These are phyloP conservation scores for Araneus ventricosus DNA, from an alignment of 1,140 invertebrate species.

Conservation along the genomic window DNA sequence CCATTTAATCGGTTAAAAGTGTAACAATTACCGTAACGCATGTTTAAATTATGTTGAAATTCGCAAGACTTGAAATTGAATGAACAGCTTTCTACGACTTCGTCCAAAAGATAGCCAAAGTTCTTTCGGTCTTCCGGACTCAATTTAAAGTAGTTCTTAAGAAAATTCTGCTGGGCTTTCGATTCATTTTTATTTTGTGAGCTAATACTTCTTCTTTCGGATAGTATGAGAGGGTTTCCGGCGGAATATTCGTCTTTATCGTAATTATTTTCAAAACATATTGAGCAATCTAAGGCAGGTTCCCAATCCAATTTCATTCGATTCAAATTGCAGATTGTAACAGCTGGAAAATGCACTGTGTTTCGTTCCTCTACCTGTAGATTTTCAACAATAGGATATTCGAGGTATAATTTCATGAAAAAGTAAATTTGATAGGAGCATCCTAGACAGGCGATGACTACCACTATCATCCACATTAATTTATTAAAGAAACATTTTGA, in stretches of 20 bases:
- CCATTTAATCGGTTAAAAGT: not conserved
- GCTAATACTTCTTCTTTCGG: not conserved
- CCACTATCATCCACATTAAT: slow-evolving; percentile 5
- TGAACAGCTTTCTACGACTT: not conserved
- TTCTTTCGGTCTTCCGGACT: not conserved
- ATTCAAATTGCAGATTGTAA: too few relatives aligned
- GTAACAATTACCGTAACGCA: not conserved
- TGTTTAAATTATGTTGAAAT: not conserved
- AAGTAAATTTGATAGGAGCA: not conserved
- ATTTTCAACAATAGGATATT: not conserved
- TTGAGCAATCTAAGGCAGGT: not conserved
- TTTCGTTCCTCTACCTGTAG: not conserved
- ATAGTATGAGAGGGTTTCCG: not conserved
- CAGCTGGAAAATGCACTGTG: not conserved
- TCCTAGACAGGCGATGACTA: not conserved
- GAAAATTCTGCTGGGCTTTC: not conserved
- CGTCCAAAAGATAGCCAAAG: not conserved
- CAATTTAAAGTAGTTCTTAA: not conserved
- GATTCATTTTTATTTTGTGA: not conserved
- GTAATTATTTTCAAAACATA: too few relatives aligned
- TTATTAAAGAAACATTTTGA: not conserved
- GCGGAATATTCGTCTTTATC: too few relatives aligned
- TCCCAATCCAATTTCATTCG: slow-evolving; percentile 32
- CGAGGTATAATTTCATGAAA: not conserved
- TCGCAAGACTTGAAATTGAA: too few relatives aligned